Percentiles rank a stretch among this genome's conserved stretches.
Evolutionary conservation across 2,797 vertebrate genomes (phyloP).

Genomic region (Poeciliopsis gracilis): DNA sequence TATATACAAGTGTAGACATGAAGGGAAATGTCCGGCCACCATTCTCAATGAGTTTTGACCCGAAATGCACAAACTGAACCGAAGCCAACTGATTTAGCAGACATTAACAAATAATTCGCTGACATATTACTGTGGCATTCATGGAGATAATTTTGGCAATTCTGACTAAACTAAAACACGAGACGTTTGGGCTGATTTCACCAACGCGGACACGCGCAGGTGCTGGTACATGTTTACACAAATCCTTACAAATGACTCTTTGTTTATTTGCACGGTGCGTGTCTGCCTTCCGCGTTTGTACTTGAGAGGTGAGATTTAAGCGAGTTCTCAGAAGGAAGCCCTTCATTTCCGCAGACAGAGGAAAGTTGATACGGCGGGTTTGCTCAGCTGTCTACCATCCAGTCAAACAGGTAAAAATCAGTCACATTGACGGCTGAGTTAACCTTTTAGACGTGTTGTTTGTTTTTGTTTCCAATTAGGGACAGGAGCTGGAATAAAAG

Average conservation of each 20-base stretch:
- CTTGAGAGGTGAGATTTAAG: background rate
- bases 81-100: too few species aligned
- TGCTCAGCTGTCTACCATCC: slow-evolving; percentile 33
- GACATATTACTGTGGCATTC: too few species aligned
- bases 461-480: background rate
- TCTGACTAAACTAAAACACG: too few species aligned
- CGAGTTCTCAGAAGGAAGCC: slow-evolving; percentile 2
- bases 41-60: background rate
- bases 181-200: too few species aligned
- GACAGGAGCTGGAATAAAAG: slow-evolving; percentile 2
- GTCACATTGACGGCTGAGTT: background rate
- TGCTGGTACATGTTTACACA: background rate
- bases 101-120: too few species aligned
- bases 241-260: background rate
- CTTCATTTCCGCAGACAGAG: slow-evolving; percentile 19
- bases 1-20: background rate
- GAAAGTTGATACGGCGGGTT: background rate
- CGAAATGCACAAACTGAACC: background rate
- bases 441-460: slow-evolving; percentile 2
- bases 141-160: too few species aligned
- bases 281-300: slow-evolving; percentile 3
- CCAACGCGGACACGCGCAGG: background rate
- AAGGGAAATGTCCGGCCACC: background rate
- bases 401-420: slow-evolving; percentile 15
- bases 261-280: background rate